Evolutionary conservation across 2,797 vertebrate genomes (phyloP), one percentile per base, ranked within the genome.

Genomic region (Erpetoichthys calabaricus): DNA sequence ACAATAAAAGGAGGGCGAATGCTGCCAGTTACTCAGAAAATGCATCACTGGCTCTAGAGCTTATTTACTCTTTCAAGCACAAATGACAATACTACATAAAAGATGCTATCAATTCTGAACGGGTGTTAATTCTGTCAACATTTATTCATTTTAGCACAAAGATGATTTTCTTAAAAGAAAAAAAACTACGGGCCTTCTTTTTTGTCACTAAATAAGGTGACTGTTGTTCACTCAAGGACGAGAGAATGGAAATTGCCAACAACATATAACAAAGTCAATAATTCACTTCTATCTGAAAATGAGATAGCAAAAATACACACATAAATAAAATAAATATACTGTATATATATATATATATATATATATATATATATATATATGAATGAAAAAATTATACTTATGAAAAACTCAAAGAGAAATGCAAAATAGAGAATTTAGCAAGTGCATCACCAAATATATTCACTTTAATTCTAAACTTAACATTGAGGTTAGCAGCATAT

Each of bases 1-100:
- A 76, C 73, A 80, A 82, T 80, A 56, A 70, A 80, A 81, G 77
- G 75, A 69, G 60, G 69, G 58, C 76, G 74, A 81, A 77, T 77
- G 74, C 75, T 79, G 69, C 63, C 73, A 70, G 75, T 77, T 73
- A 76, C 64, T 69, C 65, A 65, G 58, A 71, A 75, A 64, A 76
- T 62, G 73, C 65, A 66, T 57, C 74, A 68, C 72, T 70, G 74
- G 70, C 62, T 65, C 62, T 44, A 61, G 56, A 59, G 66, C 73
- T 83, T 78, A 77, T 58, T 75, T 69, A 68, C 63, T 62, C 63
- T 66, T 72, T 65, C 71, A 70, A 72, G 68, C 72, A 71, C 53
- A 68, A 71, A 76, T 70, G 62, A 74, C 78, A 74, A 69, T 65
- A 62, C 65, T 73, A 41, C 61, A 69, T 65, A 69, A 76, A 75